Conservation (phyloP, 2,113 vertebrate genomes). For the Leiothrix lutea region DNA sequence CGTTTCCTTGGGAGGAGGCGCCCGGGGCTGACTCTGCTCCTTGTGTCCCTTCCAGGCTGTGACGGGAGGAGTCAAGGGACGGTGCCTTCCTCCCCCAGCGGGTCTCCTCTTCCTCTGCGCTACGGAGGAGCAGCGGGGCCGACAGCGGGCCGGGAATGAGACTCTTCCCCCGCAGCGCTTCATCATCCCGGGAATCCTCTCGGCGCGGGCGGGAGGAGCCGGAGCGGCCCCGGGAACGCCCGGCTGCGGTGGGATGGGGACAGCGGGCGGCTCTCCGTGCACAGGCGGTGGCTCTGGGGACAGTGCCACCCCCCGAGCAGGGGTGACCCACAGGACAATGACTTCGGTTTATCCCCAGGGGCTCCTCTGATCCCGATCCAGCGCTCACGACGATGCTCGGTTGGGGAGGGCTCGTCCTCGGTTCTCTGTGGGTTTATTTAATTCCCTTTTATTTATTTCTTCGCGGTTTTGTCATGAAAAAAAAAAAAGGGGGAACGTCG, state of each 20-base stretch:
- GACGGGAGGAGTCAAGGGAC: constrained; percentile 69
- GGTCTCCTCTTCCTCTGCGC: constrained; percentile 59
- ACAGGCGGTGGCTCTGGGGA: background rate
- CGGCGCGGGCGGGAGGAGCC: background rate
- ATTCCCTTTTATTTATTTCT: background rate
- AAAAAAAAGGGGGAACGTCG: background rate
- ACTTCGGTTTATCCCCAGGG: background rate
- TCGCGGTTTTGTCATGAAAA: background rate
- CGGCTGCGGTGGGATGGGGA: background rate
- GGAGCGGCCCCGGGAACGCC: background rate
- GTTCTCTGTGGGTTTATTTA: background rate
- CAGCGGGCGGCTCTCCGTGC: fast-evolving
- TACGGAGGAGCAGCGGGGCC: background rate
- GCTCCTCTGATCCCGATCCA: background rate
- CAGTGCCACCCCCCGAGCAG: background rate
- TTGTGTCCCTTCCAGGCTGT: constrained; percentile 81
- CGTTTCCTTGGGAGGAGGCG: fast-evolving
- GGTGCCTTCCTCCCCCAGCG: constrained; percentile 72
- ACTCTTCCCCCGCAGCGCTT: background rate
- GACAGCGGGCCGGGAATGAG: background rate
- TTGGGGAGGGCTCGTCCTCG: background rate
- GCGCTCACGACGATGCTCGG: background rate
- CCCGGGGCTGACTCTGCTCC: background rate
- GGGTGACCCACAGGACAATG: background rate
- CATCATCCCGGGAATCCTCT: background rate